A percentile compares a stretch with the other conserved stretches of the same genome.
Evolutionary conservation across 2,888 invertebrate genomes (phyloP).

Genomic region (Hipparchia sbordonii): DNA sequence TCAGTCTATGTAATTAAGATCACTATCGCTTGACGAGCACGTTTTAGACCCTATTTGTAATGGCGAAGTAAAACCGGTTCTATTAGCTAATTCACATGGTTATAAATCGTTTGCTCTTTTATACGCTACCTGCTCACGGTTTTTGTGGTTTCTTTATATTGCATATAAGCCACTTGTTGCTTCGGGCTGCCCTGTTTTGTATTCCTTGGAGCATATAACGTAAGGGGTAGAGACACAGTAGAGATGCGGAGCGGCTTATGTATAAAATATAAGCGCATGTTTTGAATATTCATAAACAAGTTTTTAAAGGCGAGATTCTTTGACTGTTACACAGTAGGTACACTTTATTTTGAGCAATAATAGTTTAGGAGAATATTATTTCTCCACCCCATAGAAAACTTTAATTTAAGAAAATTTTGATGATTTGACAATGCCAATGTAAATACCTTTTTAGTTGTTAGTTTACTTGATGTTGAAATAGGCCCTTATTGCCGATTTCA

Average conservation of each 20-base stretch:
- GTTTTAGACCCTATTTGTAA: constrained; percentile 51
- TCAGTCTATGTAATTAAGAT: constrained; percentile 51
- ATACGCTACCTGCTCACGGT: constrained; percentile 71
- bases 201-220: constrained; percentile 52
- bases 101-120: constrained; percentile 62
- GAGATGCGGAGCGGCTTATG: constrained; percentile 40
- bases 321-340: background rate
- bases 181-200: constrained; percentile 66
- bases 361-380: too few species aligned
- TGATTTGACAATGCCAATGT: too few species aligned
- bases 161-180: constrained; percentile 79
- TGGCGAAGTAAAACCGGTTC: constrained; percentile 66
- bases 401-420: too few species aligned
- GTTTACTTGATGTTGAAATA: too few species aligned
- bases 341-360: background rate
- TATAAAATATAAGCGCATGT: constrained; percentile 38
- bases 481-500: too few species aligned
- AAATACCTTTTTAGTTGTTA: too few species aligned
- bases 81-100: constrained; percentile 63
- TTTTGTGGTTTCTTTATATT: constrained; percentile 75
- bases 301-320: constrained; percentile 25
- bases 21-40: constrained; percentile 54
- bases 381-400: too few species aligned
- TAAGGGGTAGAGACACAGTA: constrained; percentile 42
- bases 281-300: constrained; percentile 39